These are phyloP conservation scores for Imbricaverruca yamaguchii DNA, from an alignment of 2,888 invertebrate genomes.

Conservation along the genomic window DNA sequence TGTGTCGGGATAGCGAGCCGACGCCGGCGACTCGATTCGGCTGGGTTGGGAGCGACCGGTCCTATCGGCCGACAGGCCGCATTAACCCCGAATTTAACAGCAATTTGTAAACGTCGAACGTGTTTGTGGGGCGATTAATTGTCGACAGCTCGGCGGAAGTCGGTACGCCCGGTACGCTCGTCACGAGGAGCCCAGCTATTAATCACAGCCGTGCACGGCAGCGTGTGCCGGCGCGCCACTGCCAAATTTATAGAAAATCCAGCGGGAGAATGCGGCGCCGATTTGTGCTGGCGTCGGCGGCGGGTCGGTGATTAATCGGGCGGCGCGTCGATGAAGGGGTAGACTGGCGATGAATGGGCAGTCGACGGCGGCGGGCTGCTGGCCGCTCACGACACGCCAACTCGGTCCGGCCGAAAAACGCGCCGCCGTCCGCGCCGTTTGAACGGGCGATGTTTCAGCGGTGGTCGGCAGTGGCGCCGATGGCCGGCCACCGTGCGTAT, in stretches of 20 bases:
- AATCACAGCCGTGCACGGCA: background rate
- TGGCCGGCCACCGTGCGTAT: background rate
- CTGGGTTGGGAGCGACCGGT: too few relatives aligned
- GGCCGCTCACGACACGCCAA: background rate
- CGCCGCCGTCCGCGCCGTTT: background rate
- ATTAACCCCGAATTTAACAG: constrained; percentile 22
- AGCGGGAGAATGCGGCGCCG: background rate
- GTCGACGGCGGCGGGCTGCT: background rate
- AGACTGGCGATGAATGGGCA: background rate
- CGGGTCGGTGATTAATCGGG: background rate
- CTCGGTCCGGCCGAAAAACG: background rate
- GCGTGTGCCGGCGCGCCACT: background rate
- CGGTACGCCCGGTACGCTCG: background rate
- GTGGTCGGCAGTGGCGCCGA: background rate
- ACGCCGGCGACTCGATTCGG: too few relatives aligned
- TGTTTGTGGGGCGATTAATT: constrained; percentile 14
- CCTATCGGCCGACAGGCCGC: background rate
- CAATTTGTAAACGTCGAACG: constrained; percentile 18
- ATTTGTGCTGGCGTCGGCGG: background rate
- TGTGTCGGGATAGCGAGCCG: too few relatives aligned
- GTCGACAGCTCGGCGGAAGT: background rate
- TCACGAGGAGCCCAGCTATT: background rate
- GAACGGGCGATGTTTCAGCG: background rate
- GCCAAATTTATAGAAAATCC: background rate
- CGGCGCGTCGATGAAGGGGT: background rate